phyloP scores from a whole-genome alignment of 2,113 vertebrate species.

The Struthidea cinerea region DNA sequence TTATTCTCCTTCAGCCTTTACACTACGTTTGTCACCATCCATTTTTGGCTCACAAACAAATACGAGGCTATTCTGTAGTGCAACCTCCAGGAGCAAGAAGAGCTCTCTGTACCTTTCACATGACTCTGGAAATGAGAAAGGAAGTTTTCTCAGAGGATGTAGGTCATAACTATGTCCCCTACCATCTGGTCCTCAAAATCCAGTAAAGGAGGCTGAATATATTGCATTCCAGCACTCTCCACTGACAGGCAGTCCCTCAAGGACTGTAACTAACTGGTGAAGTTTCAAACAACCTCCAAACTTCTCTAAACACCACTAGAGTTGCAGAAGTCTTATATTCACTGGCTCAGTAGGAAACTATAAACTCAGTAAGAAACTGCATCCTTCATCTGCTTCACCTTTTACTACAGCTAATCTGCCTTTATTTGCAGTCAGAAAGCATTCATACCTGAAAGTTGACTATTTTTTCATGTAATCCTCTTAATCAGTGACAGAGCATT shows the following conservation, averaged over 20 bases:
- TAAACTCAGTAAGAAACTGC: not conserved
- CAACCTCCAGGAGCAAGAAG: not conserved
- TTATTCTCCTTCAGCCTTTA: conserved; percentile 3
- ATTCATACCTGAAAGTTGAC: not conserved
- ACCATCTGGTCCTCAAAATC: conserved; percentile 24
- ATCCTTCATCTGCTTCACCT: not conserved
- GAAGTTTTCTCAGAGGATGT: conserved; percentile 14
- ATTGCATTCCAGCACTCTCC: not conserved
- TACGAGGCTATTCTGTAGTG: not conserved
- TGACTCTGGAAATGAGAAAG: not conserved
- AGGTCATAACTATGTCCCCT: not conserved
- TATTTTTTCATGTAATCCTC: conserved; percentile 52
- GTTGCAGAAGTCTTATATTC: not conserved
- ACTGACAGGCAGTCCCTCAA: not conserved
- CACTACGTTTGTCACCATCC: not conserved
- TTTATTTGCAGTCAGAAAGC: not conserved
- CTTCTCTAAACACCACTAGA: not conserved
- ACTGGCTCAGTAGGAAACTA: not conserved
- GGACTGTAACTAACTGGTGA: not conserved
- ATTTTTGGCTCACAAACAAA: not conserved
- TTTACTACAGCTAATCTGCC: not conserved
- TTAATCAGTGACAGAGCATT: conserved; percentile 47
- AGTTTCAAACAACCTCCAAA: conserved; percentile 11
- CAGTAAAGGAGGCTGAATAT: not conserved
- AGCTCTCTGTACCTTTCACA: not conserved